A percentile compares a stretch with the other conserved stretches of the same genome.
Conservation (phyloP, 2,888 invertebrate species). For the Hirtodrosophila trivittata region DNA sequence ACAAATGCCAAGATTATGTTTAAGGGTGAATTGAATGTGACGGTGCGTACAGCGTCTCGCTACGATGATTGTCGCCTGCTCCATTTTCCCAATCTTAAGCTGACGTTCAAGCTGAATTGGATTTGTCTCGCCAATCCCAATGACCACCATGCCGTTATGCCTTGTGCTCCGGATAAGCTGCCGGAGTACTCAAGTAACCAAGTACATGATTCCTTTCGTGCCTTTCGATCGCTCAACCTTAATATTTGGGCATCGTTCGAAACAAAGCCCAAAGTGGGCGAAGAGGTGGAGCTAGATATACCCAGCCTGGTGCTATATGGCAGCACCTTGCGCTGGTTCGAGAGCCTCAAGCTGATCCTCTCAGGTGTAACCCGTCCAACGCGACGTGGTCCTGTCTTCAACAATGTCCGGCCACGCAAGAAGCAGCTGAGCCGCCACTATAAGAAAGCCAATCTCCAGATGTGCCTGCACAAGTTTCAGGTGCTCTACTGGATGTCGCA, state of each 20-base stretch:
- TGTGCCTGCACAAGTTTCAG: conserved; percentile 94
- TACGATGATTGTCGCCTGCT: conserved; percentile 98
- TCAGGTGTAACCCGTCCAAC: conserved; percentile 97
- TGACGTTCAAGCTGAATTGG: conserved; percentile 94
- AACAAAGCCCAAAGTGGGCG: conserved; percentile 87
- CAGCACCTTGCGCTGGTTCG: conserved; percentile 97
- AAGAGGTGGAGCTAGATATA: conserved; percentile 85
- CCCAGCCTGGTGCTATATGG: conserved; percentile 94
- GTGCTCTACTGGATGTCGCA: conserved; percentile 97
- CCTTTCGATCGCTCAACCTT: conserved; percentile 94
- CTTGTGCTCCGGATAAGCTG: conserved; percentile 97
- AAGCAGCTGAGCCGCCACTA: conserved; percentile 97
- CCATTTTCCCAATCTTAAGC: conserved; percentile 94
- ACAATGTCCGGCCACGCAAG: conserved; percentile 92
- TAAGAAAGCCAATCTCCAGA: conserved; percentile 92
- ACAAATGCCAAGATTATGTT: conserved; percentile 96
- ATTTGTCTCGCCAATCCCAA: conserved; percentile 95
- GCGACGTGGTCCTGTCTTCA: conserved; percentile 94
- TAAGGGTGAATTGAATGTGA: conserved; percentile 95
- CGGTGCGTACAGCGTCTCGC: conserved; percentile 98
- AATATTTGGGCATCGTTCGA: conserved; percentile 91
- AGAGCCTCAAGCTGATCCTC: conserved; percentile 95
- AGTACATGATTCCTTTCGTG: conserved; percentile 97
- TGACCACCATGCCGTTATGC: conserved; percentile 97
- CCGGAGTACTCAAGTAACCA: conserved; percentile 99